phyloP scores from a whole-genome alignment of 1,140 invertebrate species.

The Hyles vespertilio region DNA sequence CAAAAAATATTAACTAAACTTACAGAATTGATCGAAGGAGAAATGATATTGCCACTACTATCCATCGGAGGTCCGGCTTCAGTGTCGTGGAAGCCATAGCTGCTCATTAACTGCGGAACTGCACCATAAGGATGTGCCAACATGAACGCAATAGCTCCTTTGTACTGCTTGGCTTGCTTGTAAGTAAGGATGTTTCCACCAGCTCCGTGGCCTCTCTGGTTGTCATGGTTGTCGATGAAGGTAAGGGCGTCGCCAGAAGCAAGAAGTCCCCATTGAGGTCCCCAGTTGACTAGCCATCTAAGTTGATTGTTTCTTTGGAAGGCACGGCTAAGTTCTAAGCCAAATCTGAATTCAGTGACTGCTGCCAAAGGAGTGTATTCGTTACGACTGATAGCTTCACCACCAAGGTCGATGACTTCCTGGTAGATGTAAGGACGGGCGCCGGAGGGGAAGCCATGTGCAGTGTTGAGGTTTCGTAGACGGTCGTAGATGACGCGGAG shows the following conservation, averaged over 20 bases:
- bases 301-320: constrained; percentile 47
- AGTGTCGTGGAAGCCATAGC: constrained; percentile 77
- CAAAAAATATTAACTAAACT: constrained; percentile 25
- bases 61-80: constrained; percentile 80
- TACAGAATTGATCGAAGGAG: constrained; percentile 79
- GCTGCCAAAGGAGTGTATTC: constrained; percentile 82
- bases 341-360: constrained; percentile 84
- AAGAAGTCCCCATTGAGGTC: constrained; percentile 77
- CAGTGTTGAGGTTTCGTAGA: constrained; percentile 78
- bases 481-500: constrained; percentile 78
- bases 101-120: constrained; percentile 86
- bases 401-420: constrained; percentile 87
- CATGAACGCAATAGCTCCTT: constrained; percentile 87
- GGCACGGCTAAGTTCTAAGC: constrained; percentile 56
- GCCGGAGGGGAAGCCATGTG: constrained; percentile 77
- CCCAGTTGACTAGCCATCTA: constrained; percentile 74
- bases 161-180: constrained; percentile 78
- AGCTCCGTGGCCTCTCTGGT: constrained; percentile 77
- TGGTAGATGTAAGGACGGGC: constrained; percentile 83
- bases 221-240: constrained; percentile 81
- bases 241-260: constrained; percentile 75
- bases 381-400: constrained; percentile 79
- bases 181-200: constrained; percentile 78
- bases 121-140: constrained; percentile 87
- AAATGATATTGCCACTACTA: constrained; percentile 78